A percentile compares a stretch with the other conserved stretches of the same genome.
Conservation (phyloP, 1,140 invertebrate species). For the Drosophila lacertosa region DNA sequence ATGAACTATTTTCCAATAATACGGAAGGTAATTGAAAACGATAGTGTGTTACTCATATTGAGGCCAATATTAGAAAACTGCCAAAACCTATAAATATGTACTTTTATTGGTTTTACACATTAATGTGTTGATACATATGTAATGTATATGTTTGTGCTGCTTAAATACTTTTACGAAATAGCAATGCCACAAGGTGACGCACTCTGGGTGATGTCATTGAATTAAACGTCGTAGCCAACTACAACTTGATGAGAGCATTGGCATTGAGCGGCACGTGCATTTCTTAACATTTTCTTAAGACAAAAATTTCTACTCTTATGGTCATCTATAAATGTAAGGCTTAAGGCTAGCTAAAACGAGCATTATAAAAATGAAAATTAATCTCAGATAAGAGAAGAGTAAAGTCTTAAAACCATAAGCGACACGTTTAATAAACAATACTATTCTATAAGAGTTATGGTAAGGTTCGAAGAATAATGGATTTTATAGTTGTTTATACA, state of each 20-base stretch:
- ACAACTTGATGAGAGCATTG: slow-evolving; percentile 14
- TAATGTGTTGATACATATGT: background rate
- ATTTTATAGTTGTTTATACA: too few species aligned
- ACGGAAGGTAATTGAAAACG: background rate
- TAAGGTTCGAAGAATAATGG: too few species aligned
- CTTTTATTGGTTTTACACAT: background rate
- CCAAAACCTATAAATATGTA: background rate
- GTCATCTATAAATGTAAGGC: background rate
- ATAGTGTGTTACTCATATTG: background rate
- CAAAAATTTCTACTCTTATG: background rate
- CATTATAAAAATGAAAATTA: too few species aligned
- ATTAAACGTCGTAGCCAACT: slow-evolving; percentile 19
- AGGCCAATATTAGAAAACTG: background rate
- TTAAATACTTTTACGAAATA: slow-evolving; percentile 22
- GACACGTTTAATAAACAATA: too few species aligned
- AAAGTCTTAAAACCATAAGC: too few species aligned
- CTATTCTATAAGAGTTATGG: too few species aligned
- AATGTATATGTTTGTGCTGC: background rate
- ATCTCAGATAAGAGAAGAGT: too few species aligned
- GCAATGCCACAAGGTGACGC: slow-evolving; percentile 35
- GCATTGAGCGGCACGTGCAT: slow-evolving; percentile 26
- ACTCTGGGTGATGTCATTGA: slow-evolving; percentile 53
- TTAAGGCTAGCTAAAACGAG: background rate
- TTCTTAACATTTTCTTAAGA: slow-evolving; percentile 13
- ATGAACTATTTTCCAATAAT: background rate